Evolutionary conservation across 2,113 vertebrate genomes (phyloP), one percentile per base, ranked within the genome.

Genomic region (Diadophis punctatus): DNA sequence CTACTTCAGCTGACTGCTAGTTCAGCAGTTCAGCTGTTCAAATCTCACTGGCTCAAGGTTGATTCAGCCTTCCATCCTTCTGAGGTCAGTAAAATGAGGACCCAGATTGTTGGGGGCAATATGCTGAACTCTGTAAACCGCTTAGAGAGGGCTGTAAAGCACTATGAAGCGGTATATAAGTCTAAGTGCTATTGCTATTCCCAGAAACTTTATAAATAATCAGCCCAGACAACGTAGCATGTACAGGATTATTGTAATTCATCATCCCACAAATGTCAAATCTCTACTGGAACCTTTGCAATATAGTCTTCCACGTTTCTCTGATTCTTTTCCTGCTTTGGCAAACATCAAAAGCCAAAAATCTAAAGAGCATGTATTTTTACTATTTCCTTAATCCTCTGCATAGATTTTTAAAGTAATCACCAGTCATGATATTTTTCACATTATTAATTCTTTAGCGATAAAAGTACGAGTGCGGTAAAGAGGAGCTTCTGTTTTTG

Each of bases 251-350:
- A 87, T 88, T 93, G n/a, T 86, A 89, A 92, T 90, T 12, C 48
- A 68, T 58, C 92, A 18, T 22, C 91, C 63, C 34, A 52, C 23
- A 91, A 84, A 27, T 88, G 84, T 52, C 68, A 86, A 60, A 30
- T 23, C 6, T 27, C 7, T 52, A 18, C 20, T 74, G 34, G 25
- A 93, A n/a, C 16, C 85, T 88, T 94, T 88, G 60, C 85, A 68
- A 90, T 95, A 53, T 25, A 53, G 2, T 85, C 93, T 88, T 95
- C 34, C 46, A 25, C 23, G 16, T 89, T 89, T 84, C 60, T 94
- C 39, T 18, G 43, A 20, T 90, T 96, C 96, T 93, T 95, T 89
- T 95, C 96, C 94, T 95, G 89, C 39, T 91, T 89, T 90, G 88
- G 91, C 43, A 90, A 92, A 34, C 23, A 52, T n/a, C 14, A 56